These are phyloP conservation scores for Triops cancriformis DNA, from an alignment of 1,140 invertebrate species.

Conservation along the genomic window DNA sequence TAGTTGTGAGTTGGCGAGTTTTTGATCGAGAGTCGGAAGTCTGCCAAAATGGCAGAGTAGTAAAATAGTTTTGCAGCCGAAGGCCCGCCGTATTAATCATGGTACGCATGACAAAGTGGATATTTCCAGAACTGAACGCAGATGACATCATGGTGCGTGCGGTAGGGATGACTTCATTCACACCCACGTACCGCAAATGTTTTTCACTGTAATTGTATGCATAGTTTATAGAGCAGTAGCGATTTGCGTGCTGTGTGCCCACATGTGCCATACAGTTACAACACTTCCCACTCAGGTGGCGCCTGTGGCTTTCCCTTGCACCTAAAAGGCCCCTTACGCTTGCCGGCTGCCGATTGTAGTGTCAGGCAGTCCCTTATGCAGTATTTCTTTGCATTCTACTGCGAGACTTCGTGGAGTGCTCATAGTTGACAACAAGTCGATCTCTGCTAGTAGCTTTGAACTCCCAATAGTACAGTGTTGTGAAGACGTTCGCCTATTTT, in stretches of 20 bases:
- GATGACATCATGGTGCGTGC: neutral
- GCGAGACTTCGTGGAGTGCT: neutral
- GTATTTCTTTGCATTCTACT: neutral
- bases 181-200: neutral
- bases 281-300: neutral
- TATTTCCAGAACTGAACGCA: neutral
- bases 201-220: neutral
- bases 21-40: neutral
- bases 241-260: neutral
- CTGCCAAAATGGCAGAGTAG: neutral
- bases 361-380: neutral
- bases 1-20: constrained; percentile 8
- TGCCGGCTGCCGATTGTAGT: neutral
- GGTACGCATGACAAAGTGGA: neutral
- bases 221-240: neutral
- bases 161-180: neutral
- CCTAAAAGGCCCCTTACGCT: neutral
- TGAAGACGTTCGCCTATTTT: neutral
- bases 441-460: neutral
- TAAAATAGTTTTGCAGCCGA: neutral
- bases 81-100: neutral
- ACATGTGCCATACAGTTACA: neutral
- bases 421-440: neutral
- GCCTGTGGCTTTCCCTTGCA: neutral
- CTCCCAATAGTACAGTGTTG: neutral